Evolutionary conservation across 2,113 vertebrate genomes (phyloP).

Genomic region (Oryzias woworae): DNA sequence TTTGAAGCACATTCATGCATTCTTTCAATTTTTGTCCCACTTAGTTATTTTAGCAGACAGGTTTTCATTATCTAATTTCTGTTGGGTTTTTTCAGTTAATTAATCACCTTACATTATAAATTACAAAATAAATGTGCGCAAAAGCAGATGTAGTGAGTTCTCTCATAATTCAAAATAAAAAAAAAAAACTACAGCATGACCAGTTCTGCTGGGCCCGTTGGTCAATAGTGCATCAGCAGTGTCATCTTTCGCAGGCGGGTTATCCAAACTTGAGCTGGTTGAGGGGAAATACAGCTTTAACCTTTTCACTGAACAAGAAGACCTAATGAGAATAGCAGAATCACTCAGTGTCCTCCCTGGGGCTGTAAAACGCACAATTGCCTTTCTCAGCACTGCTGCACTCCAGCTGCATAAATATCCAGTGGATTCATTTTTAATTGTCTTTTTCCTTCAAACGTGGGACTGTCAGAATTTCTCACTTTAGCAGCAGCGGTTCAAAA

Average conservation of each 20-base stretch:
- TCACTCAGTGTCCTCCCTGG: constrained; percentile 6
- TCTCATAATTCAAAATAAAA: too few relatives aligned
- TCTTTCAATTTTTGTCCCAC: too few relatives aligned
- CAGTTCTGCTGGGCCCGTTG: too few relatives aligned
- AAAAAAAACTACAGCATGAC: too few relatives aligned
- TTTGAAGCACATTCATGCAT: too few relatives aligned
- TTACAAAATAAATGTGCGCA: too few relatives aligned
- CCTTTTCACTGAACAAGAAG: constrained; percentile 14
- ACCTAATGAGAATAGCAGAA: constrained; percentile 23
- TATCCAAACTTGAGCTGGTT: background rate
- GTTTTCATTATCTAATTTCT: too few relatives aligned
- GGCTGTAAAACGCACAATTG: constrained; percentile 21
- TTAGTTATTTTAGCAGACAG: too few relatives aligned
- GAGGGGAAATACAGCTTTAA: constrained; percentile 16
- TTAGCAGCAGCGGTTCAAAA: constrained; percentile 34
- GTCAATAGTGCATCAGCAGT: background rate
- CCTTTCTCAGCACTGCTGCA: constrained; percentile 3
- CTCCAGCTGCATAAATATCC: constrained; percentile 58
- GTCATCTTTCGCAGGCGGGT: constrained; percentile 5
- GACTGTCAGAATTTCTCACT: constrained; percentile 41
- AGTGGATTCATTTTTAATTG: constrained; percentile 50
- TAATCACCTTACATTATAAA: too few relatives aligned
- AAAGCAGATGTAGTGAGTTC: too few relatives aligned
- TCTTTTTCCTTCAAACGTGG: constrained; percentile 30
- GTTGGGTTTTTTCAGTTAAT: too few relatives aligned